phyloP scores from a whole-genome alignment of 92 coral and sea anemone species.

The Epizoanthus illoricatus region DNA sequence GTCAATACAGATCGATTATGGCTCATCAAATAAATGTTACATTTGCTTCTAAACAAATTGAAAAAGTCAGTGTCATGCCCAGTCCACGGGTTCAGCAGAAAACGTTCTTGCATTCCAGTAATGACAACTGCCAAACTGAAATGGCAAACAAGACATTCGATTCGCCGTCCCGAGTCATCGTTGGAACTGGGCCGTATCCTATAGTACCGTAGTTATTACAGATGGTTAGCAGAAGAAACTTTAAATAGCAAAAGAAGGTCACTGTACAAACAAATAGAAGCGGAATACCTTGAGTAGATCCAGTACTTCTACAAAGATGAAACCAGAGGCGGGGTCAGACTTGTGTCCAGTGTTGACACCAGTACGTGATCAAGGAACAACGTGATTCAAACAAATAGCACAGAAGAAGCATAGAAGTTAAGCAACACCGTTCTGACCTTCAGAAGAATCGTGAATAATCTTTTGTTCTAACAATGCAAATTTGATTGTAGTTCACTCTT shows the following conservation, averaged over 20 bases:
- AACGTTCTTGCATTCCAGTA: not conserved
- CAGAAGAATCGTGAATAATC: not conserved
- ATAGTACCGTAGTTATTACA: too few species aligned
- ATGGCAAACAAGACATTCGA: not conserved
- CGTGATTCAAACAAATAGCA: not conserved
- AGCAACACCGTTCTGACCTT: not conserved
- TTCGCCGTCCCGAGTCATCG: not conserved
- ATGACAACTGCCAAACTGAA: not conserved
- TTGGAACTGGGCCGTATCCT: not conserved
- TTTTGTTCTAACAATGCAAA: not conserved
- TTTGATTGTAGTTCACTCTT: not conserved
- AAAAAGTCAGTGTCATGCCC: not conserved
- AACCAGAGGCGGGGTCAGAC: constrained; percentile 12
- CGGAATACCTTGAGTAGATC: constrained; percentile 13
- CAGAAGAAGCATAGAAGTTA: too few species aligned
- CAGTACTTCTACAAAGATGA: not conserved
- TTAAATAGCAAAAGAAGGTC: not conserved
- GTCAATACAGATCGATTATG: not conserved
- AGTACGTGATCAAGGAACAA: not conserved
- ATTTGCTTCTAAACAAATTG: not conserved
- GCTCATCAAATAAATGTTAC: not conserved
- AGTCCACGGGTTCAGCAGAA: not conserved
- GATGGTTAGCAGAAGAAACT: too few species aligned
- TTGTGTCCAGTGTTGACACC: not conserved
- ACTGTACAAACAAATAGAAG: not conserved